Conservation (phyloP, 1,140 invertebrate species). For the Macrobrachium rosenbergii region DNA sequence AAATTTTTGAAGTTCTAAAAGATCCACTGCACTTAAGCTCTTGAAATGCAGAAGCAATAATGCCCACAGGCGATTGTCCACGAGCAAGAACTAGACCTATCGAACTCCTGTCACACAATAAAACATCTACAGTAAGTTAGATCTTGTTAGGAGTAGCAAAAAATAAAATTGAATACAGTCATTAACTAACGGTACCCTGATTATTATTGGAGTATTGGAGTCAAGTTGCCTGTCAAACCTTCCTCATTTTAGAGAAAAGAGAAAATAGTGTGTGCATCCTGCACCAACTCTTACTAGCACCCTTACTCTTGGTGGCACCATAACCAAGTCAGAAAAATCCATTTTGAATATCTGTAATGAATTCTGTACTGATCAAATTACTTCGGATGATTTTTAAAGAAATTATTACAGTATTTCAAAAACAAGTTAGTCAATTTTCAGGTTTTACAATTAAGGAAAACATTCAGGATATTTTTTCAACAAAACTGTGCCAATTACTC, state of each 20-base stretch:
- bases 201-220: conserved; percentile 58
- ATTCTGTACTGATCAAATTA: no score
- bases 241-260: not conserved
- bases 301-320: conserved; percentile 51
- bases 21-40: conserved; percentile 54
- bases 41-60: conserved; percentile 54
- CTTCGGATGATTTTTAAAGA: not conserved
- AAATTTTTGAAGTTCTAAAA: conserved; percentile 33
- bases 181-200: conserved; percentile 61
- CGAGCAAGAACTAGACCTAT: conserved; percentile 39
- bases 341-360: no score
- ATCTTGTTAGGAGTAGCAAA: conserved; percentile 32
- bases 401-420: not conserved
- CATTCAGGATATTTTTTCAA: not conserved
- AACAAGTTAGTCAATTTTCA: not conserved
- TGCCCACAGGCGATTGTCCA: conserved; percentile 55
- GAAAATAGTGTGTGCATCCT: conserved; percentile 29
- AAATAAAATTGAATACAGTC: conserved; percentile 53
- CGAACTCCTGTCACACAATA: conserved; percentile 7
- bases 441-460: not conserved
- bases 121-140: conserved; percentile 18
- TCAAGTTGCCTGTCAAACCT: conserved; percentile 56
- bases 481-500: not conserved
- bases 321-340: conserved; percentile 11
- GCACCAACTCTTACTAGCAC: conserved; percentile 52